Evolutionary conservation across 2,888 invertebrate species (phyloP).

Genomic region (Galerucella pusilla): DNA sequence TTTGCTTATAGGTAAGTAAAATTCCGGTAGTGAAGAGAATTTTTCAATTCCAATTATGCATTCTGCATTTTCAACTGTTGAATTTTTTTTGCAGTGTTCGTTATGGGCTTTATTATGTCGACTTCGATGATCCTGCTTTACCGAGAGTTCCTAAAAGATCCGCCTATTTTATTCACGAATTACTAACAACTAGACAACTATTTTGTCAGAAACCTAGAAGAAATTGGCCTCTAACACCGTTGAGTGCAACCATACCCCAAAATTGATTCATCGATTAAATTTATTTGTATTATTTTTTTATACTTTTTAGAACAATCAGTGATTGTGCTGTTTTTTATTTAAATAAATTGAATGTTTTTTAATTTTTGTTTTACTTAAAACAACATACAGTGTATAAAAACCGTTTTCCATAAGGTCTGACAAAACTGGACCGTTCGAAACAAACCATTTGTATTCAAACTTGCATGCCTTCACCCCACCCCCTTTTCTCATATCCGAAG

Average conservation of each 20-base stretch:
- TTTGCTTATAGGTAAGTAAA: conserved; percentile 50
- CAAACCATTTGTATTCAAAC: no score
- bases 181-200: conserved; percentile 61
- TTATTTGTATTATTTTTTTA: background rate
- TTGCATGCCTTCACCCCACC: no score
- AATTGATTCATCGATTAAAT: background rate
- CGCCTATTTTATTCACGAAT: conserved; percentile 67
- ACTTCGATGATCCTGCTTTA: conserved; percentile 70
- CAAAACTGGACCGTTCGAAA: no score
- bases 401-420: no score
- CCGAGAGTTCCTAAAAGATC: conserved; percentile 74
- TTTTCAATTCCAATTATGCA: no score
- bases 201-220: background rate
- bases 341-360: background rate
- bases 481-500: no score
- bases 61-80: background rate
- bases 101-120: conserved; percentile 76
- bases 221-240: conserved; percentile 41
- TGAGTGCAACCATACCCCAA: background rate
- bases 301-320: background rate
- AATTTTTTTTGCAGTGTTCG: conserved; percentile 1
- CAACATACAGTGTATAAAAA: no score
- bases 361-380: background rate
- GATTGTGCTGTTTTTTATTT: background rate
- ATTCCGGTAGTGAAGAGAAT: background rate